A percentile compares a stretch with the other conserved stretches of the same genome.
These are phyloP conservation scores for Willisornis vidua DNA, from an alignment of 2,113 vertebrate species.

Conservation along the genomic window DNA sequence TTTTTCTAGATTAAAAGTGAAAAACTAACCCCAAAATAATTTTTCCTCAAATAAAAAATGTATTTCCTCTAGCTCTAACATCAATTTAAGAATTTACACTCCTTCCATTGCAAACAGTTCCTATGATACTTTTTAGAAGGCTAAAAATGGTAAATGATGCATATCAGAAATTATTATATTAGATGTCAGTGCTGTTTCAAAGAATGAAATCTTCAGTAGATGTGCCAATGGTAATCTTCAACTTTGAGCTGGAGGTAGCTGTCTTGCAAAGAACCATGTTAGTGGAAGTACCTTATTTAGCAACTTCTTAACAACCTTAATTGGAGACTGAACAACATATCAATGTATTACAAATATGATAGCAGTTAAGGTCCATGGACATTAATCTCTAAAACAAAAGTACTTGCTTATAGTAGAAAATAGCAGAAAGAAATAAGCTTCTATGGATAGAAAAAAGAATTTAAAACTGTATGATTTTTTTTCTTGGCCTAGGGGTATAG, in stretches of 20 bases:
- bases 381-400: not conserved
- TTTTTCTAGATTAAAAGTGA: not conserved
- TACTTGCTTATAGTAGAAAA: not conserved
- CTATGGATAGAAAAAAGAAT: not conserved
- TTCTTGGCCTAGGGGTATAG: not conserved
- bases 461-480: not conserved
- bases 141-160: not conserved
- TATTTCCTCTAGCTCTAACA: not conserved
- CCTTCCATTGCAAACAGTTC: not conserved
- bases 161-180: not conserved
- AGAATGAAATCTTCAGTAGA: not conserved
- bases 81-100: not conserved
- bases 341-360: not conserved
- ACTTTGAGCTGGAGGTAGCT: not conserved
- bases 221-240: fast-evolving
- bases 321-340: not conserved
- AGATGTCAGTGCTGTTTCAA: not conserved
- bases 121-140: not conserved
- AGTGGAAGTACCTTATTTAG: not conserved
- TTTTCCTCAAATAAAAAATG: not conserved
- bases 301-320: not conserved
- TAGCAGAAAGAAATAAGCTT: not conserved
- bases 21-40: not conserved
- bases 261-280: not conserved
- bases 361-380: not conserved